Evolutionary conservation across 2,888 invertebrate species (phyloP), one percentile per base, ranked within the genome.

Genomic region (Sympetrum striolatum): DNA sequence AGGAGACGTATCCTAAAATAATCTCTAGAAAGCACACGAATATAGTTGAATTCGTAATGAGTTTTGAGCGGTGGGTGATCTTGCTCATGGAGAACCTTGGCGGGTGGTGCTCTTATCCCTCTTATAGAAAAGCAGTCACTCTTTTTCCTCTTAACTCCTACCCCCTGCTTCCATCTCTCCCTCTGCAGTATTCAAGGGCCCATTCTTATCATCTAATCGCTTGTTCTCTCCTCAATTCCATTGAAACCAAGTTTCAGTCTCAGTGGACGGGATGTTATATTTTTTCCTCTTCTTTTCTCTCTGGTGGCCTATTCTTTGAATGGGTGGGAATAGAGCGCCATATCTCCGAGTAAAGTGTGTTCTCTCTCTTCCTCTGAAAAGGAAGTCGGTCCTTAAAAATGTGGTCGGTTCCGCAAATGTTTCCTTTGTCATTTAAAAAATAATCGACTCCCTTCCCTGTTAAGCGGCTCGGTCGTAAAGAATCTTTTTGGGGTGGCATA

Each of bases 351-450:
- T n/a, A n/a, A n/a, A n/a, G n/a, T n/a, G n/a, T n/a, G 58, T 35
- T 12, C 58, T 15, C 35, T 35, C 58, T 58, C 58, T 53, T 58
- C 64, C 22, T n/a, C n/a, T n/a, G n/a, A n/a, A n/a, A n/a, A 60
- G 60, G 86, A 60, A 64, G 60, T 37, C 22, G 60, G n/a, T 60
- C 60, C 60, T 86, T 60, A 86, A 86, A 31, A 60, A 37, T n/a
- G 64, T 37, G 37, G 18, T 58, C n/a, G 15, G 60, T 60, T 60
- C 86, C 86, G 64, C 60, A 86, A 86, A 86, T 86, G 86, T 64
- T 86, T 37, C 60, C 60, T 60, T 86, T 86, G 60, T 86, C 58
- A 58, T 86, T 86, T 64, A 86, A 86, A 60, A 86, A 86, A 53
- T 64, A 86, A 60, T 39, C 60, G 37, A 60, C 39, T 60, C 60